Conservation (phyloP, 2,888 invertebrate species). For the Bhutanitis thaidina region DNA sequence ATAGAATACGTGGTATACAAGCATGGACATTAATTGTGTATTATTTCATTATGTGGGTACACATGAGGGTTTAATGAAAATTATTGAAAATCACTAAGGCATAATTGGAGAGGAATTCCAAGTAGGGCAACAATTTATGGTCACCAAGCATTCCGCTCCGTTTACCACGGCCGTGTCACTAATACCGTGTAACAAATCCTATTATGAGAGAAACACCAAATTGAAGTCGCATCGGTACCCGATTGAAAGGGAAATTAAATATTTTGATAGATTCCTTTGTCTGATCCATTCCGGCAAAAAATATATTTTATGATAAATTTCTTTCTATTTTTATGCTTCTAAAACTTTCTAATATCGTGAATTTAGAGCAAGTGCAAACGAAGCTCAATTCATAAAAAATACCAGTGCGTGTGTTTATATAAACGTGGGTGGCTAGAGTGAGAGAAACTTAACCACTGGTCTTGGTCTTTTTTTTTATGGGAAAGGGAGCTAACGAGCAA, state of each 20-base stretch:
- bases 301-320: neutral
- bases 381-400: too few species aligned
- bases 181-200: constrained; percentile 43
- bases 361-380: too few species aligned
- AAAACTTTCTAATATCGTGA: too few species aligned
- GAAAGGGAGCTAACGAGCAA: too few species aligned
- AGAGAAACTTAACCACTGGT: too few species aligned
- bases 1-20: too few species aligned
- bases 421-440: too few species aligned
- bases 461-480: too few species aligned
- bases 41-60: too few species aligned
- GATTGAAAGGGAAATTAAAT: constrained; percentile 12
- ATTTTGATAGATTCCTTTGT: constrained; percentile 4
- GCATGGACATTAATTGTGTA: too few species aligned
- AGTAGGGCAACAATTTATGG: constrained; percentile 21
- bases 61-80: neutral
- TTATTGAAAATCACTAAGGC: neutral
- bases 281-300: neutral
- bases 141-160: constrained; percentile 37
- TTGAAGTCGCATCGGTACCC: constrained; percentile 7
- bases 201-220: constrained; percentile 32
- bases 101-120: constrained; percentile 1
- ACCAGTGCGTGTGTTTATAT: too few species aligned
- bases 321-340: neutral
- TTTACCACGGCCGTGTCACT: constrained; percentile 35